These are phyloP conservation scores for Netelia fuscicornis DNA, from an alignment of 2,888 invertebrate genomes.

Conservation along the genomic window DNA sequence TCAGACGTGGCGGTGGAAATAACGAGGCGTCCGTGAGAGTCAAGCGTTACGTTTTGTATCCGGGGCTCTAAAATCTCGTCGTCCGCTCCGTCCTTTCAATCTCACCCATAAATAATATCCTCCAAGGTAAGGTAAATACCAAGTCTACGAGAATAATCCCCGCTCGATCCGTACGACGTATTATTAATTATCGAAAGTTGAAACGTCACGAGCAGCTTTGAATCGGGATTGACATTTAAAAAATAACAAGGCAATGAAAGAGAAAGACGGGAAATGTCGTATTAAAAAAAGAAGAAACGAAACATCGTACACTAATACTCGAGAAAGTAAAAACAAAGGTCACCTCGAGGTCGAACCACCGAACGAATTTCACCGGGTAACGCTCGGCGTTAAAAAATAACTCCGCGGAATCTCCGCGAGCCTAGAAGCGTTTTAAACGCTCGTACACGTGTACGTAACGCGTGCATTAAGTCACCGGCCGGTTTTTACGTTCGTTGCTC, in stretches of 20 bases:
- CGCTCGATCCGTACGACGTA: not conserved
- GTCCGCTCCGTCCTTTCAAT: not conserved
- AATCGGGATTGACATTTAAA: no score
- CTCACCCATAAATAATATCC: conserved; percentile 22
- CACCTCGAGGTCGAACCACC: not conserved
- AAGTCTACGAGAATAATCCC: not conserved
- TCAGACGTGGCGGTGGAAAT: conserved; percentile 73
- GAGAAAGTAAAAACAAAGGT: no score
- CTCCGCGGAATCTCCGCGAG: not conserved
- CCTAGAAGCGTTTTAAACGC: not conserved
- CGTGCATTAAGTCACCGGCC: conserved; percentile 18
- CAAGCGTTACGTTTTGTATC: conserved; percentile 41
- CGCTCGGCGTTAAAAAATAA: not conserved
- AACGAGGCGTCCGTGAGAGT: conserved; percentile 70
- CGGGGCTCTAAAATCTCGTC: conserved; percentile 17
- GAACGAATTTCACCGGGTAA: not conserved
- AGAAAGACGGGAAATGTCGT: no score
- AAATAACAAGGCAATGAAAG: no score
- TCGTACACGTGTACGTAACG: not conserved
- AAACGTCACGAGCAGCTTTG: no score
- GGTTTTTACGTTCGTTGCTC: conserved; percentile 15
- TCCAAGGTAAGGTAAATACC: not conserved
- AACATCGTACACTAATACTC: no score
- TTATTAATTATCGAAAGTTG: not conserved
- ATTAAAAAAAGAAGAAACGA: no score